phyloP scores from a whole-genome alignment of 2,888 invertebrate genomes.

The Odontocerum albicorne region DNA sequence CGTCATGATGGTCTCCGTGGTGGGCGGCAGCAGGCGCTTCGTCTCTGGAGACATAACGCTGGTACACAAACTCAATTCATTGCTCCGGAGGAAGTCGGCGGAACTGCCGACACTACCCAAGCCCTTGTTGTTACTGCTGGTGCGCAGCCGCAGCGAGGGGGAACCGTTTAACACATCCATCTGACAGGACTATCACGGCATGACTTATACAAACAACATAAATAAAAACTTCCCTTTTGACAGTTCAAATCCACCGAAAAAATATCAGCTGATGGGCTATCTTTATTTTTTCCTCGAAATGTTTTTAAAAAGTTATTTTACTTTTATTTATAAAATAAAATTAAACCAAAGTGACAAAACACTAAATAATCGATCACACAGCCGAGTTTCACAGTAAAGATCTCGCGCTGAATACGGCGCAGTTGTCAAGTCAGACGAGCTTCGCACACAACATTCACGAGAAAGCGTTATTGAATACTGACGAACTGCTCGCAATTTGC shows the following conservation, averaged over 20 bases:
- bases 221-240: conserved; percentile 6
- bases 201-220: conserved; percentile 45
- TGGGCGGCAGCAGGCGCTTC: conserved; percentile 71
- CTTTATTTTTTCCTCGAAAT: no score
- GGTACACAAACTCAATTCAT: conserved; percentile 64
- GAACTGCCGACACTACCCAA: conserved; percentile 16
- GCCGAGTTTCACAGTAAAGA: no score
- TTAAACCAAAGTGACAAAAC: no score
- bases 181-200: conserved; percentile 47
- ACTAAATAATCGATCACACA: no score
- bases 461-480: no score
- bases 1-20: conserved; percentile 83
- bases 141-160: conserved; percentile 49
- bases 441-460: no score
- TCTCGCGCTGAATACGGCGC: no score
- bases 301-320: no score
- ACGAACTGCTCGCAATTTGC: no score
- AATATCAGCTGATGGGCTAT: conserved; percentile 18
- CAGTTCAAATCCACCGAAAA: conserved; percentile 10
- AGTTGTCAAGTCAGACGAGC: no score
- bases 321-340: no score
- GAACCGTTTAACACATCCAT: conserved; percentile 53
- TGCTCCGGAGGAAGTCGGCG: conserved; percentile 41
- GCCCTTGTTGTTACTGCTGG: conserved; percentile 12
- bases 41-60: conserved; percentile 72